Evolutionary conservation across 2,797 vertebrate genomes (phyloP).

Genomic region (Balearica regulorum): DNA sequence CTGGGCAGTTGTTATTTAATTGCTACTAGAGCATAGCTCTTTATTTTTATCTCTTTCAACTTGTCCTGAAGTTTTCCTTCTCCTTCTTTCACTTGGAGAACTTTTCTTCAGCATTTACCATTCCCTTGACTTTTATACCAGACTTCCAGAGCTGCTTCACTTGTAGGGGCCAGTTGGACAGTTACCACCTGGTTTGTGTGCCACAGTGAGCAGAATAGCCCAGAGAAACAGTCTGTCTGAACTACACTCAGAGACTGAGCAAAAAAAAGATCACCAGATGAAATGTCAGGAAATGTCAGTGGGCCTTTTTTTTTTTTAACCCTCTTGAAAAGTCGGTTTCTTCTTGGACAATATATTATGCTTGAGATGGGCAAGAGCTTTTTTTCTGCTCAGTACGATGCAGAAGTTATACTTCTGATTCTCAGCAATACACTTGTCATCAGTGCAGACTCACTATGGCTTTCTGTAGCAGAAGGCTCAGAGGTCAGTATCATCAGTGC

Average conservation of each 20-base stretch:
- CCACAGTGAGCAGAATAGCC: rapidly evolving
- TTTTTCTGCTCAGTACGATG: neutral
- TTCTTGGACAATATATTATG: neutral
- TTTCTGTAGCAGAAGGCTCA: neutral
- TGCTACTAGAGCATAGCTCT: neutral
- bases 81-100: neutral
- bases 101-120: neutral
- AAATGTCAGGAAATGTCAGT: neutral
- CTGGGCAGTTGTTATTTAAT: neutral
- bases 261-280: neutral
- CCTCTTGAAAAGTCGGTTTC: neutral
- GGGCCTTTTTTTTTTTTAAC: too few relatives aligned
- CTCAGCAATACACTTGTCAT: neutral
- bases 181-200: rapidly evolving
- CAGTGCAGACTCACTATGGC: rapidly evolving
- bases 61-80: neutral
- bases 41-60: neutral
- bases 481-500: neutral
- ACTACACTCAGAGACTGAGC: neutral
- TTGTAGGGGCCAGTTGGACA: neutral
- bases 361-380: neutral
- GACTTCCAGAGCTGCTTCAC: neutral
- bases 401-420: neutral
- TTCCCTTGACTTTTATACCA: neutral
- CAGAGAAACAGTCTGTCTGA: neutral